Evolutionary conservation across 2,113 vertebrate species (phyloP).

Genomic region (Oryzias javanicus): DNA sequence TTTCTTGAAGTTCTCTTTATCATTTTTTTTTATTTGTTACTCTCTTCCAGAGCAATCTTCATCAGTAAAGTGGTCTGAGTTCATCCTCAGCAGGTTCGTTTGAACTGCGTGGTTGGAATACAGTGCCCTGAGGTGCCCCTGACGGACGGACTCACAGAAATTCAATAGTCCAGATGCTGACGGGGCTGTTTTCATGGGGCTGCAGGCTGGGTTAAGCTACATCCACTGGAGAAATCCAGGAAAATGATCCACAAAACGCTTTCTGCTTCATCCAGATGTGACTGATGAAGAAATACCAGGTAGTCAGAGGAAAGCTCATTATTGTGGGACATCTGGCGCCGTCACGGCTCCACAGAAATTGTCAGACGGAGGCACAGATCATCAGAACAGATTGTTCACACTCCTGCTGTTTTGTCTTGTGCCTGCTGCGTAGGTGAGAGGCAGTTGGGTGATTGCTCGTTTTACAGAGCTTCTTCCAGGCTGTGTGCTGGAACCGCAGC

Average conservation of each 20-base stretch:
- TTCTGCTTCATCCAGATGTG: neutral
- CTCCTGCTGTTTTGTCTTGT: slow-evolving; percentile 45
- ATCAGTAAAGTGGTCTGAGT: no score
- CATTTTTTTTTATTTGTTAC: no score
- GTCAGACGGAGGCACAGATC: slow-evolving; percentile 32
- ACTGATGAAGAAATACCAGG: neutral
- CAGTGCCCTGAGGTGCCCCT: no score
- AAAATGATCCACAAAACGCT: neutral
- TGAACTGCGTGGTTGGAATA: neutral
- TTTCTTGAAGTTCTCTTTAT: no score
- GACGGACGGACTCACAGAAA: neutral
- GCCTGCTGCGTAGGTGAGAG: slow-evolving; percentile 33
- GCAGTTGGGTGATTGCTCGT: slow-evolving; percentile 40
- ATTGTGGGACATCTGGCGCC: slow-evolving; percentile 47
- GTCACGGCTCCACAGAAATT: slow-evolving; percentile 14
- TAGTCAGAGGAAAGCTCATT: slow-evolving; percentile 17
- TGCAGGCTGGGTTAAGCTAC: neutral
- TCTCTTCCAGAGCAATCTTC: no score
- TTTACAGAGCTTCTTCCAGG: slow-evolving; percentile 20
- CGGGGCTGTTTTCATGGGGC: neutral
- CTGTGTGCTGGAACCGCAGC: slow-evolving; percentile 22
- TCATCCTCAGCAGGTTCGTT: no score
- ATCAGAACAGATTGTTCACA: slow-evolving; percentile 44
- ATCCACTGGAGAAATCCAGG: neutral
- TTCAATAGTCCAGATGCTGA: neutral